Percentiles rank a stretch among this genome's conserved stretches.
Evolutionary conservation across 2,113 vertebrate species (phyloP).

Genomic region (Pelvicachromis taeniatus): DNA sequence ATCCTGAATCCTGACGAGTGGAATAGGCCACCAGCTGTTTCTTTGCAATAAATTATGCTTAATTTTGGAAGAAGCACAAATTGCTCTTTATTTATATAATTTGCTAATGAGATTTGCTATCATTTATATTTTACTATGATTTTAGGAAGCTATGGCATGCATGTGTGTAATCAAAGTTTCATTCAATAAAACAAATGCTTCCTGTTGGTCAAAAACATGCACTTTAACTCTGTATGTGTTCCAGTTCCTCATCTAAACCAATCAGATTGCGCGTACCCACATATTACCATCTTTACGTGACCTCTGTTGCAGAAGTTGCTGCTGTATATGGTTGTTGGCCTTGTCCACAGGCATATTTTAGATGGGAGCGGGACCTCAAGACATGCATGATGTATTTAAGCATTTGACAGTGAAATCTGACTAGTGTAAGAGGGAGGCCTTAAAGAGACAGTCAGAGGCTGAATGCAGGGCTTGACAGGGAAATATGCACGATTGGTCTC

Average conservation of each 20-base stretch:
- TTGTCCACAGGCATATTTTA: not conserved
- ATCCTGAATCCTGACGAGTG: not conserved
- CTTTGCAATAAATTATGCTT: not conserved
- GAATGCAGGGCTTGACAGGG: not conserved
- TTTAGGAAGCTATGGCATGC: not conserved
- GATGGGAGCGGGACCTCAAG: not conserved
- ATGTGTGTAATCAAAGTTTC: not conserved
- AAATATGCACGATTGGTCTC: not conserved
- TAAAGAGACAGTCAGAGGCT: not conserved
- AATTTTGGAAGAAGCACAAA: not conserved
- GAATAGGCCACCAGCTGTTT: not conserved
- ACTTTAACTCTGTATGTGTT: not conserved
- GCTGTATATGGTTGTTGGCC: not conserved
- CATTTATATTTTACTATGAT: not conserved
- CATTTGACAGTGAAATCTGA: not conserved
- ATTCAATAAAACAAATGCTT: not conserved
- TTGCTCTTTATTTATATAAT: not conserved
- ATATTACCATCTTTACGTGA: not conserved
- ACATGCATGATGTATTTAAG: not conserved
- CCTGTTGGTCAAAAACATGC: not conserved
- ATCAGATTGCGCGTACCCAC: not conserved
- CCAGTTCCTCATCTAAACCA: not conserved
- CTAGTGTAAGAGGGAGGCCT: not conserved
- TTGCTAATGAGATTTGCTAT: not conserved
- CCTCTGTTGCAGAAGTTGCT: not conserved